Evolutionary conservation across 2,113 vertebrate species (phyloP).

Genomic region (Mesocricetus auratus): DNA sequence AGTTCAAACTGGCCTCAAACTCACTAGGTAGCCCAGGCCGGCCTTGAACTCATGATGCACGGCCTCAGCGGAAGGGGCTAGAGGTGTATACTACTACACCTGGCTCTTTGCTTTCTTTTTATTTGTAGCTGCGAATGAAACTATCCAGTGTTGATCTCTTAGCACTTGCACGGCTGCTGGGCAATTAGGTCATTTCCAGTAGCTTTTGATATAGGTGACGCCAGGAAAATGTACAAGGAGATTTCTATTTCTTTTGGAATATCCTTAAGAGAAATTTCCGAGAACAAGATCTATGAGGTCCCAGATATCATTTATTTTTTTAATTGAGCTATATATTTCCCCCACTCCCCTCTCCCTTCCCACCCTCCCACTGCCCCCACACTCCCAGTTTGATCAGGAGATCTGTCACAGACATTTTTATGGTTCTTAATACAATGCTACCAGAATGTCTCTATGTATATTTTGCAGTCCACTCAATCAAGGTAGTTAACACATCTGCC

Average conservation of each 20-base stretch:
- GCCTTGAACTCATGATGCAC: neutral
- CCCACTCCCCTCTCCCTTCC: no score
- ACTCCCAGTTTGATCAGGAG: no score
- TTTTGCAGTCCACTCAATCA: neutral
- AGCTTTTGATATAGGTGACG: conserved; percentile 33
- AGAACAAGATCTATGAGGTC: conserved; percentile 31
- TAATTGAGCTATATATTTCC: no score
- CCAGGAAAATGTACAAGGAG: conserved; percentile 8
- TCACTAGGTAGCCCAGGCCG: neutral
- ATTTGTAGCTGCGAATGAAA: conserved; percentile 37
- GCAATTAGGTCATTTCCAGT: neutral
- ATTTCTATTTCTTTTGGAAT: conserved; percentile 58
- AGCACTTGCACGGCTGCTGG: neutral
- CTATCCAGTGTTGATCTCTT: conserved; percentile 15
- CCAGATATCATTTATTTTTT: neutral
- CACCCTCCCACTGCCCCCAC: no score
- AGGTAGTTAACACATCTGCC: neutral
- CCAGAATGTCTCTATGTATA: neutral
- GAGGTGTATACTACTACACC: neutral
- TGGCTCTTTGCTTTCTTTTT: conserved; percentile 12
- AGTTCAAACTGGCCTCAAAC: neutral
- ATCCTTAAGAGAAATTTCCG: conserved; percentile 33
- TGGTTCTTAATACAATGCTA: conserved; percentile 18
- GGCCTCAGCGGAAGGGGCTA: neutral
- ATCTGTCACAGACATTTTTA: conserved; percentile 15